Percentiles rank a stretch among this genome's conserved stretches.
Conservation (phyloP, 2,797 vertebrate genomes). For the Petrocephalus schoutedeni region DNA sequence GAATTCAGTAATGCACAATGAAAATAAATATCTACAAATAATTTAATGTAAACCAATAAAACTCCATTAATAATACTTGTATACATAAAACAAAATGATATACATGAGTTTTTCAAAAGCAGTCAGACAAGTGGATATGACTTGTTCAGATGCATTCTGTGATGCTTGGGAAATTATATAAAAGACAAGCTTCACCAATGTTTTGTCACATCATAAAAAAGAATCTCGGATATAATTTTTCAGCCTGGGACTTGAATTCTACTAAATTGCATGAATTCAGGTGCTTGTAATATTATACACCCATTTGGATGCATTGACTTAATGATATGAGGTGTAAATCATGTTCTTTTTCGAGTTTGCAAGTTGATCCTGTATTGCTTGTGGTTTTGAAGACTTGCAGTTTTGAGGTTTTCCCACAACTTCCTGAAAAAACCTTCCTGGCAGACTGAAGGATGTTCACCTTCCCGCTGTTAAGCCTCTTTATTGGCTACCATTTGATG, state of each 20-base stretch:
- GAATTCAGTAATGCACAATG: background rate
- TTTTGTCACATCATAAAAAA: background rate
- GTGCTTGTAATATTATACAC: background rate
- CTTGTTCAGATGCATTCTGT: background rate
- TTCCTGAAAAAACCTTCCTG: background rate
- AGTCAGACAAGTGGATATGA: background rate
- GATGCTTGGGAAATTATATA: background rate
- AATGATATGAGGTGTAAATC: background rate
- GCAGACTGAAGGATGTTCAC: background rate
- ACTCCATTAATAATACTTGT: background rate
- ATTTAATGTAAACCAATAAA: background rate
- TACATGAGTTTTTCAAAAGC: background rate
- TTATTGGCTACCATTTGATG: background rate
- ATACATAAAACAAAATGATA: background rate
- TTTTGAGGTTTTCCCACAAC: background rate
- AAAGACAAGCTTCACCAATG: background rate
- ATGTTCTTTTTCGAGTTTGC: background rate
- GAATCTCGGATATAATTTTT: background rate
- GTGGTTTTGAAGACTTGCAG: background rate
- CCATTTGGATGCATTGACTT: background rate
- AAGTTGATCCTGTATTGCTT: background rate
- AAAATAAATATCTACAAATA: background rate
- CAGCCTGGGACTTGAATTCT: background rate
- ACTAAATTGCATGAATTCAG: background rate
- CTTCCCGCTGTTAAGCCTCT: background rate